phyloP scores from a whole-genome alignment of 2,888 invertebrate species.

The Adelphocoris suturalis region DNA sequence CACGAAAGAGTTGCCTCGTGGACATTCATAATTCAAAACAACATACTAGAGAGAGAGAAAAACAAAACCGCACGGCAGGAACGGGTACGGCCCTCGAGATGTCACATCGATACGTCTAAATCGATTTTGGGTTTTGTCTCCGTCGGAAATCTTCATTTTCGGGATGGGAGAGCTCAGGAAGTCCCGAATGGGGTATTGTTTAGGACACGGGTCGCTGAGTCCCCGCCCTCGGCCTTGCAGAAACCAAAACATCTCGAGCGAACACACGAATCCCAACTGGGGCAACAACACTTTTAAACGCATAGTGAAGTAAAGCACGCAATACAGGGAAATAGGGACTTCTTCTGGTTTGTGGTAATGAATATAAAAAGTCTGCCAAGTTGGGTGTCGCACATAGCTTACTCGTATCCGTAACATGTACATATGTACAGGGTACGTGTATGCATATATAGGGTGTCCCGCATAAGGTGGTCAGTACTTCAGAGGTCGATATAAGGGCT shows the following conservation, averaged over 20 bases:
- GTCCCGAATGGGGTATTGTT: not conserved
- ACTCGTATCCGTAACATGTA: no score
- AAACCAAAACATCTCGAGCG: not conserved
- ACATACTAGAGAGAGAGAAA: not conserved
- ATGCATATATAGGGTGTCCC: no score
- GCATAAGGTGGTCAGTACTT: no score
- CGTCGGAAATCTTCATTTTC: not conserved
- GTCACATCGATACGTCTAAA: not conserved
- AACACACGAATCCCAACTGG: not conserved
- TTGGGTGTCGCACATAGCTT: no score
- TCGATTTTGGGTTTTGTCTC: not conserved
- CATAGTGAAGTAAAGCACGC: no score
- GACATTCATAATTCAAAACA: constrained; percentile 5
- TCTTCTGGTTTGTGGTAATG: no score
- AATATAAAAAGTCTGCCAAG: no score
- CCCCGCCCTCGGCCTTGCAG: not conserved
- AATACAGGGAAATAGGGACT: no score
- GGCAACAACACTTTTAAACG: no score
- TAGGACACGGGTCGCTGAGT: not conserved
- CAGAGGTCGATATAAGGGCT: no score
- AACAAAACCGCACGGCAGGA: constrained; percentile 7
- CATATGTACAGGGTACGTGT: no score
- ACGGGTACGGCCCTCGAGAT: not conserved
- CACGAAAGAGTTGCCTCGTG: not conserved
- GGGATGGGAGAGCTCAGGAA: not conserved